Evolutionary conservation across 2,888 invertebrate genomes (phyloP).

Genomic region (Stenotaenia linearis): DNA sequence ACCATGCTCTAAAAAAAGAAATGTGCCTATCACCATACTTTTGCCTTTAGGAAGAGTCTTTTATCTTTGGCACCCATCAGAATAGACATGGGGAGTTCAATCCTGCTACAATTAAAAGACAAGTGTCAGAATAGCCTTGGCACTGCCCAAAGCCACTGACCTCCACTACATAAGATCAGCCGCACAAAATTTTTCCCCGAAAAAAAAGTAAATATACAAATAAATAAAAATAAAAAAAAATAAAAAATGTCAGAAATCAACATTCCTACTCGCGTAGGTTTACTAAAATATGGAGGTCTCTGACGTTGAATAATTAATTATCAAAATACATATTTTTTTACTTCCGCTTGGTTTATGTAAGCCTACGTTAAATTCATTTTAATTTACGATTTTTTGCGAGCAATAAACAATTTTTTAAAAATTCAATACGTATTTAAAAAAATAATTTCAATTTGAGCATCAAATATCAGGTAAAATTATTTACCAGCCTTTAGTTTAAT

Average conservation of each 20-base stretch:
- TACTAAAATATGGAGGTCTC: not conserved
- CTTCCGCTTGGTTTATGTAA: not conserved
- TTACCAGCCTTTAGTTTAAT: not conserved
- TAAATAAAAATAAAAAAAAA: not conserved
- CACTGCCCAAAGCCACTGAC: slow-evolving; percentile 22
- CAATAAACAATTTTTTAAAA: no score
- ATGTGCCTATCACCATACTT: slow-evolving; percentile 24
- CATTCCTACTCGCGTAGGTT: not conserved
- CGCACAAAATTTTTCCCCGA: not conserved
- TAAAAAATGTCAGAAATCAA: not conserved
- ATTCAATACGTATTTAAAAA: no score
- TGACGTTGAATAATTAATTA: not conserved
- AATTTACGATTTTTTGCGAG: not conserved
- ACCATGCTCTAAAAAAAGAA: slow-evolving; percentile 26
- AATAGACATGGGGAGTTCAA: slow-evolving; percentile 21
- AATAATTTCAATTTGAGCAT: not conserved
- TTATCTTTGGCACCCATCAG: slow-evolving; percentile 24
- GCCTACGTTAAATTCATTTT: not conserved
- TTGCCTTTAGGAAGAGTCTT: slow-evolving; percentile 7
- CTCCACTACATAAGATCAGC: slow-evolving; percentile 18
- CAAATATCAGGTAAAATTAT: not conserved
- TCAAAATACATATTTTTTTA: not conserved
- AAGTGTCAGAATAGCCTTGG: slow-evolving; percentile 24
- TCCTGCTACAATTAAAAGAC: slow-evolving; percentile 26
- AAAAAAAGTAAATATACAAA: not conserved